A percentile compares a stretch with the other conserved stretches of the same genome.
phyloP scores from a whole-genome alignment of 2,113 vertebrate species.

The Ammospiza caudacuta region DNA sequence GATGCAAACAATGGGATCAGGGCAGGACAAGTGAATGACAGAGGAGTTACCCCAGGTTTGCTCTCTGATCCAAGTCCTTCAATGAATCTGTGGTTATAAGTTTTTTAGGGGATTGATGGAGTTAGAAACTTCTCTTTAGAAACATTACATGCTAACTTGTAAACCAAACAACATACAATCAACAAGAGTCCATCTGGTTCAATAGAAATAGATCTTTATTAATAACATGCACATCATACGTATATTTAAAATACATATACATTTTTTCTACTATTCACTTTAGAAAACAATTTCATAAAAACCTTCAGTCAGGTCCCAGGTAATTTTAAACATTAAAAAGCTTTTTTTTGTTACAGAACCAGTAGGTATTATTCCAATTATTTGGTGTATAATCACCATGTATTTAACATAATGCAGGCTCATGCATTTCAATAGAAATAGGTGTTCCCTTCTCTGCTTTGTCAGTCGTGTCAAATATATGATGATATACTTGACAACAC shows the following conservation, averaged over 20 bases:
- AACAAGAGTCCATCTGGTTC: slow-evolving; percentile 44
- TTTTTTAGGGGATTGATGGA: neutral
- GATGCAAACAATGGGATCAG: neutral
- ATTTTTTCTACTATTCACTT: slow-evolving; percentile 74
- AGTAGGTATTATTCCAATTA: slow-evolving; percentile 63
- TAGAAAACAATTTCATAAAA: slow-evolving; percentile 80
- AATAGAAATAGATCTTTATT: slow-evolving; percentile 81
- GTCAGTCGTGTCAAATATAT: slow-evolving; percentile 61
- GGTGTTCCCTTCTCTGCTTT: slow-evolving; percentile 58
- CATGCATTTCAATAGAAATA: slow-evolving; percentile 62
- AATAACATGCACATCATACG: slow-evolving; percentile 71
- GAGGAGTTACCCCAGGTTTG: neutral
- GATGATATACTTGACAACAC: slow-evolving; percentile 68
- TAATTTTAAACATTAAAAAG: slow-evolving; percentile 77
- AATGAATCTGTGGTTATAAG: neutral
- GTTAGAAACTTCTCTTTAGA: neutral
- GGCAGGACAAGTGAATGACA: neutral
- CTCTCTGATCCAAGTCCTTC: neutral
- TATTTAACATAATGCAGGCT: slow-evolving; percentile 54
- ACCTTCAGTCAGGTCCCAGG: slow-evolving; percentile 69
- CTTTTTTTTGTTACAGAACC: slow-evolving; percentile 58
- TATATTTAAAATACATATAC: slow-evolving; percentile 79
- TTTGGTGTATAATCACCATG: slow-evolving; percentile 67
- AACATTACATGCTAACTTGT: neutral
- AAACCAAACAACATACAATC: neutral